Base-by-base conservation (phyloP, 2,113 vertebrate species). In the Lipophrys pholis region DNA sequence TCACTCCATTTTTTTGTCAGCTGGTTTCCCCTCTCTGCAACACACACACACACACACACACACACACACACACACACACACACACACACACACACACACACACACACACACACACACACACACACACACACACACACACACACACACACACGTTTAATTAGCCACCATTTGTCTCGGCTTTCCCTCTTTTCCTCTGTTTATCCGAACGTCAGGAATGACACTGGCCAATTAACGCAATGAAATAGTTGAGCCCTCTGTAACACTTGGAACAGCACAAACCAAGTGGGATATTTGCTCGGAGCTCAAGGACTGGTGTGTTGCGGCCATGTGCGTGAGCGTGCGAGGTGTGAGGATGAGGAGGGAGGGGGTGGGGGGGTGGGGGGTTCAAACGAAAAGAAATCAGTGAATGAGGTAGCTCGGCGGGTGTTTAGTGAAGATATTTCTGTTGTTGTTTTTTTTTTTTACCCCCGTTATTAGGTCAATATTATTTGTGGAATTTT, bases 191-290 rank as follows among this genome's bases (percentile, higher is more conserved):
- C 89, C 83, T 94, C 94, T 96, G 95, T 97, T 97, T 97, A 96
- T 95, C 93, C 94, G 94, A 94, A 94, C 93, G 93, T 95, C 95
- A 97, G 94, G 89, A 93, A 87, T 93, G 93, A 95, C 94, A 94
- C 87, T 93, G 95, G 92, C 95, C 95, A 97, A 96, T 97, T 97
- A 97, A 95, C 91, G 90, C 85, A 93, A 94, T 93, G 94, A 95
- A 96, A 96, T 94, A 95, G 95, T 96, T 95, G 95, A 95, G 94
- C 94, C 94, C 93, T 90, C 91, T 87, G 86, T 89, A 77, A 83
- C 75, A 65, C 66, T 71, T 64, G 65, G 58, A 80, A 75, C 71
- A 75, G 40, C 63, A 73, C 54, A 81, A 91, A 75, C 79, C 84
- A 80, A 84, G 79, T 41, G 80, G 87, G 80, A 91, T 80, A 81